Conservation (phyloP, 1,140 invertebrate species). For the Nasonia vitripennis region DNA sequence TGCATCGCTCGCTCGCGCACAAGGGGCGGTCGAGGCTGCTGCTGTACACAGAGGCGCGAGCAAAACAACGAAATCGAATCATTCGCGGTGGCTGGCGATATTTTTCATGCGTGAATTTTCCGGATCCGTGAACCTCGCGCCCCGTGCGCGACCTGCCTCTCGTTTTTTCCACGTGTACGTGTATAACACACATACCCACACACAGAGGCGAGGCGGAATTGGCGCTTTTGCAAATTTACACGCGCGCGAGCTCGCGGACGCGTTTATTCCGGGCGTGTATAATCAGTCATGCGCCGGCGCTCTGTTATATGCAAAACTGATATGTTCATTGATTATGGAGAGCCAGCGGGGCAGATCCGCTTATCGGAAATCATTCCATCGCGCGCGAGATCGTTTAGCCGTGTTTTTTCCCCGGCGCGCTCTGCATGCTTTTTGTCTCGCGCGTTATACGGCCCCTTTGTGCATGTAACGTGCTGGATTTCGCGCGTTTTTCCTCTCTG, state of each 20-base stretch:
- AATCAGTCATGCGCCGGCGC: constrained; percentile 37
- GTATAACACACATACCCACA: background rate
- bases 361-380: constrained; percentile 49
- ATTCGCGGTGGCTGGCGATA: constrained; percentile 68
- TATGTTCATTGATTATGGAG: constrained; percentile 39
- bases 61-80: constrained; percentile 72
- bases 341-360: background rate
- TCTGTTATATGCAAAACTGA: constrained; percentile 48
- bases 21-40: too few species aligned
- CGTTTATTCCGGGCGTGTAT: constrained; percentile 39
- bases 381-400: constrained; percentile 30
- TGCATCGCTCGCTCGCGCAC: constrained; percentile 51
- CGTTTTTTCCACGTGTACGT: background rate
- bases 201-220: constrained; percentile 11
- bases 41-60: background rate
- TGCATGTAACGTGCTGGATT: background rate
- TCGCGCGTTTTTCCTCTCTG: background rate
- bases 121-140: constrained; percentile 54
- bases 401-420: constrained; percentile 40
- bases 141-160: background rate
- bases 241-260: background rate
- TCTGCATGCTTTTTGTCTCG: background rate
- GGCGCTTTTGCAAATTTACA: constrained; percentile 31
- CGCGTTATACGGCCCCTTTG: constrained; percentile 9
- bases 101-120: constrained; percentile 73